These are phyloP conservation scores for Corythaeola cristata DNA, from an alignment of 2,113 vertebrate species.

Conservation along the genomic window DNA sequence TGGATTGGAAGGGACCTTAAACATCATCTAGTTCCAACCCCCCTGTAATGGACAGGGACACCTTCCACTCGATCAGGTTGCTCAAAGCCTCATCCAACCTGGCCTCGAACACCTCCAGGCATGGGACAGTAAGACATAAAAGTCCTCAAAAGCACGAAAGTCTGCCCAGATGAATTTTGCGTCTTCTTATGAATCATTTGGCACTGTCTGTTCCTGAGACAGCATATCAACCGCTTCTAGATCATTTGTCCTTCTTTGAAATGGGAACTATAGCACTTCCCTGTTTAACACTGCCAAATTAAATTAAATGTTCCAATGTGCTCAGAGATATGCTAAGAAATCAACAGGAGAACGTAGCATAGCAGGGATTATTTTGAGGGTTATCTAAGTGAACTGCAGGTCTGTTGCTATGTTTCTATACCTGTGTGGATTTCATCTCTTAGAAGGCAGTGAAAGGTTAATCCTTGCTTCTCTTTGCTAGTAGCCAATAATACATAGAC, in stretches of 20 bases:
- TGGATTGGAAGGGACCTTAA: too few relatives aligned
- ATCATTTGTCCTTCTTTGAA: background rate
- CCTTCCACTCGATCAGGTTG: too few relatives aligned
- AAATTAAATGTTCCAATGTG: background rate
- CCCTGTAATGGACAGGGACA: too few relatives aligned
- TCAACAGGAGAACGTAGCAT: background rate
- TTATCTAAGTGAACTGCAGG: background rate
- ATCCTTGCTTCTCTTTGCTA: background rate
- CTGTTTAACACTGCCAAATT: background rate
- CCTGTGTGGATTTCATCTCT: background rate
- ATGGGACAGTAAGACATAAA: background rate
- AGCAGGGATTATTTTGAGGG: background rate
- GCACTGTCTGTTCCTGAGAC: background rate
- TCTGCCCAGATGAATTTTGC: background rate
- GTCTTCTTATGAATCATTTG: background rate
- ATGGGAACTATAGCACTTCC: background rate
- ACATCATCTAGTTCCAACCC: too few relatives aligned
- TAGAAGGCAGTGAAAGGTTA: background rate
- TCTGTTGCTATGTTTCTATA: background rate
- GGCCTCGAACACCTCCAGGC: too few relatives aligned
- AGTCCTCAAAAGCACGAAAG: background rate
- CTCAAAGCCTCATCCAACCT: too few relatives aligned
- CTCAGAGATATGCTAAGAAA: background rate
- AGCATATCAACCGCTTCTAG: background rate
- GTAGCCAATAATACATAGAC: background rate